Evolutionary conservation across 2,888 invertebrate species (phyloP).

Genomic region (Tiliacea citrago): DNA sequence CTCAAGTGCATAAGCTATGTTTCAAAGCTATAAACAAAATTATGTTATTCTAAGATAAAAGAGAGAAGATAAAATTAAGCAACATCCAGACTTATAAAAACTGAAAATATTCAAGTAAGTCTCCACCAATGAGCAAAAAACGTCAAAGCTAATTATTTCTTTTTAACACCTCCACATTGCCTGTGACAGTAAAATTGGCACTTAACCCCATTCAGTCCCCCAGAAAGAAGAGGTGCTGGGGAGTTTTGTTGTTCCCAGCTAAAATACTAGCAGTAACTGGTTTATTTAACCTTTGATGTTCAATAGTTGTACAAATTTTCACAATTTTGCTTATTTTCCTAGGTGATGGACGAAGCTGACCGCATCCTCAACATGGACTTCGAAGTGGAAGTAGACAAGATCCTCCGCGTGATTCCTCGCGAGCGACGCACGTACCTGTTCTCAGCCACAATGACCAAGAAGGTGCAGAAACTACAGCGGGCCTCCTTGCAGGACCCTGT

Average conservation of each 20-base stretch:
- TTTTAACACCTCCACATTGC: neutral
- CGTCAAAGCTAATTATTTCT: neutral
- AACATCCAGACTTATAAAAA: neutral
- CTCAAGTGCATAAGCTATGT: neutral
- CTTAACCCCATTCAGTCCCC: neutral
- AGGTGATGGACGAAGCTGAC: slow-evolving; percentile 99
- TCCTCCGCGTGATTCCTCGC: slow-evolving; percentile 96
- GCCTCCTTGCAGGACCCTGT: slow-evolving; percentile 98
- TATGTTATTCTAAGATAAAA: neutral
- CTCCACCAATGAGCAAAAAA: neutral
- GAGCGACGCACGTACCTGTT: slow-evolving; percentile 98
- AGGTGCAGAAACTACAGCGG: slow-evolving; percentile 98
- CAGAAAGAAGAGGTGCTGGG: neutral
- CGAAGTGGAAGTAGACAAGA: slow-evolving; percentile 99
- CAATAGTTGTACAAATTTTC: neutral
- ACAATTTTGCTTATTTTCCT: neutral
- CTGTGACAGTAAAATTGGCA: neutral
- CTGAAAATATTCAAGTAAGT: neutral
- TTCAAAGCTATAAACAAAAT: neutral
- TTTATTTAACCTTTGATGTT: neutral
- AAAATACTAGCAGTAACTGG: neutral
- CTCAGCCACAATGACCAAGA: slow-evolving; percentile 99
- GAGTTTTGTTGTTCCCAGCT: neutral
- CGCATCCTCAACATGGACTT: slow-evolving; percentile 99
- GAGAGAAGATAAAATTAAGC: neutral